Conservation (phyloP, 2,888 invertebrate species). For the Drosophila macrospina region DNA sequence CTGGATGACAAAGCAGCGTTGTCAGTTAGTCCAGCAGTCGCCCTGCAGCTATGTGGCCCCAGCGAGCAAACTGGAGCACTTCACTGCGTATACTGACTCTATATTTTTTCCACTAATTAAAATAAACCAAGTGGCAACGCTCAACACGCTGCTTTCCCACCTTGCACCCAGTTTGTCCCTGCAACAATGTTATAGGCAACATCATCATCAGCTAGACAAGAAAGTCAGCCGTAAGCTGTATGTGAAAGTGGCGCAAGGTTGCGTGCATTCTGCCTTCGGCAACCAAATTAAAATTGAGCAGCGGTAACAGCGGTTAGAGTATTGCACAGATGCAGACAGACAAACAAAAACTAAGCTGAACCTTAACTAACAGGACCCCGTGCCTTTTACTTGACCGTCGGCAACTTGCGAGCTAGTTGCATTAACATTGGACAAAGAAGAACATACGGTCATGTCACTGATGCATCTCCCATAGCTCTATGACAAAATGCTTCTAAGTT, state of each 20-base stretch:
- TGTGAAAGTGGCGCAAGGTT: slow-evolving; percentile 70
- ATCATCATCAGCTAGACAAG: slow-evolving; percentile 50
- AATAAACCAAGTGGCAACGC: slow-evolving; percentile 75
- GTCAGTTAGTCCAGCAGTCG: slow-evolving; percentile 56
- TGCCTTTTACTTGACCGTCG: slow-evolving; percentile 39
- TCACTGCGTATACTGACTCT: slow-evolving; percentile 67
- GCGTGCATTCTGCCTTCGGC: slow-evolving; percentile 41
- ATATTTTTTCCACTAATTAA: slow-evolving; percentile 79
- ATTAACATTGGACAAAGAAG: slow-evolving; percentile 22
- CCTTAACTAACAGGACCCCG: slow-evolving; percentile 13
- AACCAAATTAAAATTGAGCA: slow-evolving; percentile 59
- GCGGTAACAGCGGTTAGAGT: slow-evolving; percentile 24
- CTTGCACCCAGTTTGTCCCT: neutral
- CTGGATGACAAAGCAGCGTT: slow-evolving; percentile 60
- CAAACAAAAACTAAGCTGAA: neutral
- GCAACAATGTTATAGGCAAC: slow-evolving; percentile 47
- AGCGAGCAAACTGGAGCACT: slow-evolving; percentile 71
- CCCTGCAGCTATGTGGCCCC: slow-evolving; percentile 72
- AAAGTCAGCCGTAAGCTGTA: slow-evolving; percentile 53
- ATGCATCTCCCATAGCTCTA: slow-evolving; percentile 1
- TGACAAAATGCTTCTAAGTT: slow-evolving; percentile 15
- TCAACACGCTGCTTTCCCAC: slow-evolving; percentile 31
- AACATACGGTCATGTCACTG: slow-evolving; percentile 1
- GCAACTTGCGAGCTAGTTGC: slow-evolving; percentile 32
- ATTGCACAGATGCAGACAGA: slow-evolving; percentile 3